Percentiles rank a stretch among this genome's conserved stretches.
Conservation (phyloP, 2,113 vertebrate genomes). For the Aptenodytes patagonicus region DNA sequence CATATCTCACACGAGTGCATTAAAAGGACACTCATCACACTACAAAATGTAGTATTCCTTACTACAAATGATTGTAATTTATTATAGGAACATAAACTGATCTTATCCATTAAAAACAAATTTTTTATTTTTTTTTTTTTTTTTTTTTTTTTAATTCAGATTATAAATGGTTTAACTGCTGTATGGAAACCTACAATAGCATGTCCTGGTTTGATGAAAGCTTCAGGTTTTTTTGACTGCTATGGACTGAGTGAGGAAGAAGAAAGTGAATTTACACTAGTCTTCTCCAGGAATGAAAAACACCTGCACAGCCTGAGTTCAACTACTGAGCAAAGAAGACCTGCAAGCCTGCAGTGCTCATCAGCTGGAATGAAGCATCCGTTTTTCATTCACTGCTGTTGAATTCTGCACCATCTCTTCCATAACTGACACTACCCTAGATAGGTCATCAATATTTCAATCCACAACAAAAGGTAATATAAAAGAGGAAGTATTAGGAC, state of each 20-base stretch:
- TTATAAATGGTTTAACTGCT: neutral
- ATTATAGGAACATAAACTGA: neutral
- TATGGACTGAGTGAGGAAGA: neutral
- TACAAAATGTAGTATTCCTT: neutral
- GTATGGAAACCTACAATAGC: neutral
- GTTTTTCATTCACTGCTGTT: neutral
- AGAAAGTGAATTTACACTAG: neutral
- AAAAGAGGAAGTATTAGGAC: neutral
- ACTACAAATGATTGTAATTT: neutral
- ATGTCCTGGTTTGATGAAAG: neutral
- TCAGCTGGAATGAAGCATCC: neutral
- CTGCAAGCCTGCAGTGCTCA: neutral
- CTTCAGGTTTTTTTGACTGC: neutral
- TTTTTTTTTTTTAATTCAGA: neutral
- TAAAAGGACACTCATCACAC: neutral
- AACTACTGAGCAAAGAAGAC: neutral
- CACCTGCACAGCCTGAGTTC: neutral
- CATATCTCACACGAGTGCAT: neutral
- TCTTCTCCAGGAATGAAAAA: neutral
- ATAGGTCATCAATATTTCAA: neutral
- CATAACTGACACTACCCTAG: neutral
- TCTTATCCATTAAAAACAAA: neutral
- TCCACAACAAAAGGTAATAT: neutral
- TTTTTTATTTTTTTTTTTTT: neutral
- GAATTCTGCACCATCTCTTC: neutral